Conservation (phyloP, 2,888 invertebrate species). For the Fragum sueziense region DNA sequence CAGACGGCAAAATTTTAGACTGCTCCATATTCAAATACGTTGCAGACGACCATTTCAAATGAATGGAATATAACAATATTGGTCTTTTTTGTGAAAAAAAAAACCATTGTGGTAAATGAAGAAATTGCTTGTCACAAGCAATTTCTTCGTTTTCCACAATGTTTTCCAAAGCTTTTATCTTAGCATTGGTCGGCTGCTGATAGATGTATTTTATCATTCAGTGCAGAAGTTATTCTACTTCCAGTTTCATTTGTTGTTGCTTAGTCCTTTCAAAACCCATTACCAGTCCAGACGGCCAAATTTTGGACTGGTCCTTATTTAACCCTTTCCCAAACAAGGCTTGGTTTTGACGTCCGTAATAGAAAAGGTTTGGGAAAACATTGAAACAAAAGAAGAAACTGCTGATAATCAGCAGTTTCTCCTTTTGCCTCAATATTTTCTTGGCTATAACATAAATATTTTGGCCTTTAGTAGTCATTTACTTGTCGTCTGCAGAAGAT, state of each 20-base stretch:
- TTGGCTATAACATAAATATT: no score
- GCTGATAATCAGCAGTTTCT: no score
- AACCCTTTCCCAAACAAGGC: no score
- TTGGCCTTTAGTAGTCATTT: no score
- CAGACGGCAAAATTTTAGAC: no score
- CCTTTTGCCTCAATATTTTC: no score
- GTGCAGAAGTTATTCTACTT: neutral
- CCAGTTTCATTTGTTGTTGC: neutral
- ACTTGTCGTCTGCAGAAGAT: no score
- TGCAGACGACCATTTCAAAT: neutral
- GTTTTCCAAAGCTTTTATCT: neutral
- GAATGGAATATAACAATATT: neutral
- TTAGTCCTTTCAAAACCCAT: no score
- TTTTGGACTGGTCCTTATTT: neutral
- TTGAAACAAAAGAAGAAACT: no score
- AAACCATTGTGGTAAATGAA: neutral
- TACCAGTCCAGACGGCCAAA: no score
- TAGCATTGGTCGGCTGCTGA: constrained; percentile 4
- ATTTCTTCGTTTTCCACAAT: constrained; percentile 1
- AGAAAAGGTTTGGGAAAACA: no score
- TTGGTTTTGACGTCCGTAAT: no score
- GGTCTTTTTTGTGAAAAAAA: neutral
- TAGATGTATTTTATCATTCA: neutral
- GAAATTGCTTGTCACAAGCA: neutral
- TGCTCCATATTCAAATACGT: neutral